Evolutionary conservation across 2,797 vertebrate species (phyloP).

Genomic region (Peromyscus melanophrys): DNA sequence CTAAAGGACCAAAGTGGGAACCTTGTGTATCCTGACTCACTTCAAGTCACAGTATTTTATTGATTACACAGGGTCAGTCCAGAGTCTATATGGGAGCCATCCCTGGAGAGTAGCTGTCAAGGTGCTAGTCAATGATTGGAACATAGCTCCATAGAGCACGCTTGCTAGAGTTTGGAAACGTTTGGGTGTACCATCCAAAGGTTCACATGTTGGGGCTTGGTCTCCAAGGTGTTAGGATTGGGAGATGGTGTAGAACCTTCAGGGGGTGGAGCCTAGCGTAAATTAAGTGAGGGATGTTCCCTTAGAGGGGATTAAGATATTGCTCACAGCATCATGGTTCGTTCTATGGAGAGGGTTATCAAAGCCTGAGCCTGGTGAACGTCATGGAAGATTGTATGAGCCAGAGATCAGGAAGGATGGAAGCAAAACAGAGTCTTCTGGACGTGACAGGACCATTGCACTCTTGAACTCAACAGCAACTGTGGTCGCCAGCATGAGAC

Average conservation of each 20-base stretch:
- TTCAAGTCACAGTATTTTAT: neutral
- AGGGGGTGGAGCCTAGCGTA: neutral
- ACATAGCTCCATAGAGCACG: neutral
- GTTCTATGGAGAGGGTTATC: neutral
- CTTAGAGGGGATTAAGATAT: neutral
- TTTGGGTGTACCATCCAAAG: neutral
- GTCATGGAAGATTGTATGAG: neutral
- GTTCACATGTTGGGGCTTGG: neutral
- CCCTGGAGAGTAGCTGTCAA: neutral
- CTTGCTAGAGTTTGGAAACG: neutral
- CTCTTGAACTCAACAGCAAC: neutral
- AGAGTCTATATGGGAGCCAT: neutral
- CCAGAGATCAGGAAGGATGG: neutral
- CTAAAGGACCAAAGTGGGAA: neutral
- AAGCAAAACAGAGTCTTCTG: neutral
- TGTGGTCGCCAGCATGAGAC: neutral
- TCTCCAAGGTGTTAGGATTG: neutral
- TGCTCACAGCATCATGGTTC: neutral
- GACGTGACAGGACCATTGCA: neutral
- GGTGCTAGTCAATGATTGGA: neutral
- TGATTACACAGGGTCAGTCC: neutral
- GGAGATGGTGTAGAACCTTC: neutral
- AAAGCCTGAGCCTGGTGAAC: neutral
- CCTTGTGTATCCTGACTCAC: neutral
- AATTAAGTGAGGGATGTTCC: neutral